phyloP scores from a whole-genome alignment of 2,888 invertebrate genomes.

The Aspidapion aeneum region DNA sequence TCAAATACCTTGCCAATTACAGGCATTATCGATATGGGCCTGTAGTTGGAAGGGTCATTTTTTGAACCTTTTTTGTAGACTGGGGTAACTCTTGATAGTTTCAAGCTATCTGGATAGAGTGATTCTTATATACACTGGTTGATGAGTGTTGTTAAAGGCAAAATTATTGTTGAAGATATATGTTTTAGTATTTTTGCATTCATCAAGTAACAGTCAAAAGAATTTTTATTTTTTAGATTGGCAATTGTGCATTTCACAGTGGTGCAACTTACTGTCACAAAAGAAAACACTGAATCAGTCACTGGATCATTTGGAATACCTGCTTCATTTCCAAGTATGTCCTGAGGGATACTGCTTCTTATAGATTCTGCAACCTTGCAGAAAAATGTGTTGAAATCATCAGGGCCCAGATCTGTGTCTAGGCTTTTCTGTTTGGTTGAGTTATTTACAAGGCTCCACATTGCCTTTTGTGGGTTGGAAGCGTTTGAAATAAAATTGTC shows the following conservation, averaged over 20 bases:
- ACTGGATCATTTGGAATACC: neutral
- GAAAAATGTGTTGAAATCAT: conserved; percentile 9
- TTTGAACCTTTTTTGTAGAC: neutral
- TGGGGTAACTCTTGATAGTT: neutral
- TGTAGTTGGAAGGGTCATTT: conserved; percentile 6
- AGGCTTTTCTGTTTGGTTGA: neutral
- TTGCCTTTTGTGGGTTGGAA: neutral
- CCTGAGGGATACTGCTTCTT: neutral
- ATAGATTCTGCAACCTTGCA: neutral
- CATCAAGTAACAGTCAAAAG: conserved; percentile 1
- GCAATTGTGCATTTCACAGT: neutral
- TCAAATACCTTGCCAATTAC: conserved; percentile 15
- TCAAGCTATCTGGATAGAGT: neutral
- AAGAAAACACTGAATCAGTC: neutral
- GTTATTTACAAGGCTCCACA: neutral
- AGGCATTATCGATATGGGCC: conserved; percentile 13
- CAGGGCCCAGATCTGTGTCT: neutral
- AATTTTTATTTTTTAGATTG: conserved; percentile 12
- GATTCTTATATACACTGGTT: neutral
- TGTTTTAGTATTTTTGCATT: conserved; percentile 3
- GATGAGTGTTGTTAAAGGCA: neutral
- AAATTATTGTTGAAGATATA: neutral
- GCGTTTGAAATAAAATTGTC: neutral
- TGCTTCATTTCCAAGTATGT: neutral
- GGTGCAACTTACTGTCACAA: neutral